A percentile compares a stretch with the other conserved stretches of the same genome.
Conservation (phyloP, 2,888 invertebrate genomes). For the Spialia ferax region DNA sequence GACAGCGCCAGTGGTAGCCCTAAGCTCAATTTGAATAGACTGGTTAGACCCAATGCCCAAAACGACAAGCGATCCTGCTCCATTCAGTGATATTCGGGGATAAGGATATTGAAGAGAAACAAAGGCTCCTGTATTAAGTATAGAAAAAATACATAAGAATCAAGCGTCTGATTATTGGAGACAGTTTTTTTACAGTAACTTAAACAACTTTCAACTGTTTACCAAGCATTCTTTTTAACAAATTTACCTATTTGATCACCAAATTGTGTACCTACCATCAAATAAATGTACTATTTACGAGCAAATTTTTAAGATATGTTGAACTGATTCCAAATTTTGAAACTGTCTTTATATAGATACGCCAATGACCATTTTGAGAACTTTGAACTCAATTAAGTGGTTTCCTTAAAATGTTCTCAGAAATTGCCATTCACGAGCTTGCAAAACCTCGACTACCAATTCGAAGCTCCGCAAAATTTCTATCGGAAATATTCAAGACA, state of each 20-base stretch:
- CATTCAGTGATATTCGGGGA: constrained; percentile 76
- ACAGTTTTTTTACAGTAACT: not conserved
- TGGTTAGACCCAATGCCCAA: constrained; percentile 76
- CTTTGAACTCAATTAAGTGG: not conserved
- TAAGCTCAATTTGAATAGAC: constrained; percentile 79
- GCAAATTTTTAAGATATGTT: too few relatives aligned
- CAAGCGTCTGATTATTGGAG: not conserved
- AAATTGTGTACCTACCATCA: too few relatives aligned
- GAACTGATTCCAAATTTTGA: not conserved
- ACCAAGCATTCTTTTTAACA: not conserved
- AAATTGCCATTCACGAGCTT: not conserved
- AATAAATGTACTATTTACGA: too few relatives aligned
- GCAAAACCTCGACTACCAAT: constrained; percentile 11
- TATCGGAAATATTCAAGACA: constrained; percentile 39
- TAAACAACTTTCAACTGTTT: not conserved
- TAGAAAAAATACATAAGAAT: not conserved
- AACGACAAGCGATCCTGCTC: constrained; percentile 78
- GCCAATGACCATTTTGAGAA: not conserved
- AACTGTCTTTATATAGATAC: not conserved
- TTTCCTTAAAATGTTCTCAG: not conserved
- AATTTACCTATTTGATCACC: too few relatives aligned
- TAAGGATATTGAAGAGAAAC: constrained; percentile 36
- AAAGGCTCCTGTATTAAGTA: constrained; percentile 18
- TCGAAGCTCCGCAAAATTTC: constrained; percentile 20
- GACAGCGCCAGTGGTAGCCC: constrained; percentile 87